These are phyloP conservation scores for Uloborus diversus DNA, from an alignment of 1,140 invertebrate species.

Conservation along the genomic window DNA sequence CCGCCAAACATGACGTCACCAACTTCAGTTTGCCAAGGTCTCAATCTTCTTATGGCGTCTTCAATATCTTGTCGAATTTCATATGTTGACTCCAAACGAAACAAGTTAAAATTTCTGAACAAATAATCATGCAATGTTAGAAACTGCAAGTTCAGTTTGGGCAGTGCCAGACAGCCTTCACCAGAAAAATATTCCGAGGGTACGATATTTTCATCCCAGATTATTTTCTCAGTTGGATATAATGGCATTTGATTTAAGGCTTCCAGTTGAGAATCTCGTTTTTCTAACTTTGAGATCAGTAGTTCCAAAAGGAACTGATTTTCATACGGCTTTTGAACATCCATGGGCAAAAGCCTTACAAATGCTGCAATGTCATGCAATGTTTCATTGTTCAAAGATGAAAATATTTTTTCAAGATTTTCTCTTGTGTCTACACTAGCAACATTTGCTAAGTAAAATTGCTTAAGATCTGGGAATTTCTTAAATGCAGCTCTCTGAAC, in stretches of 20 bases:
- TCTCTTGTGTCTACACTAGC: constrained; percentile 91
- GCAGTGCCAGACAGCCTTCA: constrained; percentile 92
- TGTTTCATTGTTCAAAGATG: constrained; percentile 78
- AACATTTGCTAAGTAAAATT: constrained; percentile 92
- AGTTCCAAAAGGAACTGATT: constrained; percentile 85
- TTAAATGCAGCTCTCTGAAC: constrained; percentile 93
- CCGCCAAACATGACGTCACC: constrained; percentile 89
- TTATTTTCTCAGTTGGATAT: constrained; percentile 97
- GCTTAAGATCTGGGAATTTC: constrained; percentile 85
- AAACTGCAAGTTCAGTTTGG: constrained; percentile 98
- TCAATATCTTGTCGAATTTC: constrained; percentile 99
- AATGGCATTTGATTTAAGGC: constrained; percentile 97
- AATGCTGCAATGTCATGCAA: constrained; percentile 85
- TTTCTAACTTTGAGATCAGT: constrained; percentile 86
- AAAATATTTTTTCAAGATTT: constrained; percentile 86
- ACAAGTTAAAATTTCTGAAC: constrained; percentile 96
- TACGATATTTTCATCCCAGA: constrained; percentile 99
- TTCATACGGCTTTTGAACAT: constrained; percentile 74
- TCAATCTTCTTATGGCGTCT: constrained; percentile 91
- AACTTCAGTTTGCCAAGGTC: constrained; percentile 93
- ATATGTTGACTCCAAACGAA: constrained; percentile 97
- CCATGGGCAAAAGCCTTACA: constrained; percentile 83
- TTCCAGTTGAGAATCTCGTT: constrained; percentile 89
- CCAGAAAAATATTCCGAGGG: constrained; percentile 97
- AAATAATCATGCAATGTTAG: constrained; percentile 98